Conservation (phyloP, 2,888 invertebrate genomes). For the Drosophila neotestacea region DNA sequence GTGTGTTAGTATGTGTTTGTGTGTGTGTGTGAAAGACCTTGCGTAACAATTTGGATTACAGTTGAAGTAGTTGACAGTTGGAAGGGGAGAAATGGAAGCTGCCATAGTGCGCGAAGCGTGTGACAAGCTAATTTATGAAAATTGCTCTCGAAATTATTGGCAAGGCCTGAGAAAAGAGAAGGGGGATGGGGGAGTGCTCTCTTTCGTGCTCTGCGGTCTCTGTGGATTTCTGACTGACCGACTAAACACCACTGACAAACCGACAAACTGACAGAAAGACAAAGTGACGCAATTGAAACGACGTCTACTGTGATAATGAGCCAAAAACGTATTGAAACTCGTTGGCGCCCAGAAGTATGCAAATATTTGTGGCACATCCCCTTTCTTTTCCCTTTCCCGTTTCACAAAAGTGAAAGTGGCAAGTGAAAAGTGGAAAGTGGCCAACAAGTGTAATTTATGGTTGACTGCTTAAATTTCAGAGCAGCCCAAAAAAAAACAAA, state of each 20-base stretch:
- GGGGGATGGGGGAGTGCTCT: conserved; percentile 1
- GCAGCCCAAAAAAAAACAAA: conserved; percentile 16
- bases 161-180: conserved; percentile 38
- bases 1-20: conserved; percentile 19
- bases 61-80: conserved; percentile 73
- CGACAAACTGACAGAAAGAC: conserved; percentile 12
- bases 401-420: conserved; percentile 23
- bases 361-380: conserved; percentile 53
- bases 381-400: not conserved
- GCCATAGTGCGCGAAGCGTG: conserved; percentile 32
- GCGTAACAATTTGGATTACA: conserved; percentile 79
- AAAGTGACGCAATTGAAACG: conserved; percentile 61
- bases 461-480: conserved; percentile 68
- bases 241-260: conserved; percentile 17
- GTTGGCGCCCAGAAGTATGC: conserved; percentile 64
- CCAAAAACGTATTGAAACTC: conserved; percentile 70
- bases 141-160: conserved; percentile 79
- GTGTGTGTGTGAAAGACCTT: conserved; percentile 47
- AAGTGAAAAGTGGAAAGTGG: conserved; percentile 20
- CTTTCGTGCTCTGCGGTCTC: conserved; percentile 9
- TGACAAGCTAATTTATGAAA: conserved; percentile 78
- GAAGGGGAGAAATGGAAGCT: conserved; percentile 1
- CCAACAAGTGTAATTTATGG: conserved; percentile 74
- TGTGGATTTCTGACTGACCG: conserved; percentile 27
- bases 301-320: conserved; percentile 65